These are phyloP conservation scores for Nebria salina DNA, from an alignment of 2,888 invertebrate species.

Conservation along the genomic window DNA sequence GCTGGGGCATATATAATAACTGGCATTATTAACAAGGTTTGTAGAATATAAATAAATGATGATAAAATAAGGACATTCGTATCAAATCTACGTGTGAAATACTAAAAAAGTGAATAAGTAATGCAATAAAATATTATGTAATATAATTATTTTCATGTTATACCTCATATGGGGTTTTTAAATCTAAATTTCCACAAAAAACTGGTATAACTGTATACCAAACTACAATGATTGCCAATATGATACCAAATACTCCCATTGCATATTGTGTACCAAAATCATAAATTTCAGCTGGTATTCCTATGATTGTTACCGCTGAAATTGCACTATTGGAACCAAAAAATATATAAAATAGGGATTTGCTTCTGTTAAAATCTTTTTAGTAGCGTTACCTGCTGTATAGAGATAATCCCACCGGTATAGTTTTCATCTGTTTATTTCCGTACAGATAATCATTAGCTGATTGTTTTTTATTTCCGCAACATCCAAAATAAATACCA, in stretches of 20 bases:
- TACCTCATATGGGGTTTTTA: constrained; percentile 41
- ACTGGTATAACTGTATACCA: constrained; percentile 33
- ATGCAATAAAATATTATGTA: neutral
- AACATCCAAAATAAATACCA: constrained; percentile 36
- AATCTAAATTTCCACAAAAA: constrained; percentile 38
- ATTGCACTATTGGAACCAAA: constrained; percentile 21
- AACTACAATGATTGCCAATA: constrained; percentile 21
- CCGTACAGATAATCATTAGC: constrained; percentile 37
- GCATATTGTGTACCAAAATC: constrained; percentile 25
- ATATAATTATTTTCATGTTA: neutral
- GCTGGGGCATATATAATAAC: constrained; percentile 28
- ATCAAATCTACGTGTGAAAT: constrained; percentile 31
- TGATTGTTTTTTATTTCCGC: constrained; percentile 29
- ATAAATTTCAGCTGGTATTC: constrained; percentile 32
- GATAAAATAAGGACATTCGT: constrained; percentile 20
- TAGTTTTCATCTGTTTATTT: constrained; percentile 30
- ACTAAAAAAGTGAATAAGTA: constrained; percentile 17
- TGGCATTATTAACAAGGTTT: constrained; percentile 38
- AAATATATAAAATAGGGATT: neutral
- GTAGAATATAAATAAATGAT: constrained; percentile 28
- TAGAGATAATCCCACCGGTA: constrained; percentile 42
- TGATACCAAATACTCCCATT: constrained; percentile 6
- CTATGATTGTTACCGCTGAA: constrained; percentile 32
- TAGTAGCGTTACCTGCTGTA: constrained; percentile 33
- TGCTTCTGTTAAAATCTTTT: neutral